Conservation (phyloP, 1,140 invertebrate genomes). For the Caenorhabditis elegans region WBcel235 BX284605.5:12817001-12817500, state of each 20-base stretch:
- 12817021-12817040: not conserved
- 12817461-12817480: not conserved
- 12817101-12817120: not conserved
- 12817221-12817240: not conserved
- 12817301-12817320: no score
- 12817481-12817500: not conserved
- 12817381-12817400: slow-evolving; percentile 3
- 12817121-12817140: slow-evolving; percentile 1
- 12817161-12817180: not conserved
- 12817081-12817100: slow-evolving; percentile 26
- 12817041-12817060: not conserved
- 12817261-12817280: not conserved
- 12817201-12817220: not conserved
- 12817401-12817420: slow-evolving; percentile 1
- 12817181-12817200: not conserved
- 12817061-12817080: not conserved
- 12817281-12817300: not conserved
- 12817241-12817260: not conserved
- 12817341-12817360: no score
- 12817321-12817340: not conserved
- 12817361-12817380: no score
- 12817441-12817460: not conserved
- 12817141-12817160: slow-evolving; percentile 6
- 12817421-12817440: slow-evolving; percentile 13
- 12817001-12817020: not conserved